Conservation (phyloP, 2,888 invertebrate species). For the Rhopalosiphum nymphaeae region DNA sequence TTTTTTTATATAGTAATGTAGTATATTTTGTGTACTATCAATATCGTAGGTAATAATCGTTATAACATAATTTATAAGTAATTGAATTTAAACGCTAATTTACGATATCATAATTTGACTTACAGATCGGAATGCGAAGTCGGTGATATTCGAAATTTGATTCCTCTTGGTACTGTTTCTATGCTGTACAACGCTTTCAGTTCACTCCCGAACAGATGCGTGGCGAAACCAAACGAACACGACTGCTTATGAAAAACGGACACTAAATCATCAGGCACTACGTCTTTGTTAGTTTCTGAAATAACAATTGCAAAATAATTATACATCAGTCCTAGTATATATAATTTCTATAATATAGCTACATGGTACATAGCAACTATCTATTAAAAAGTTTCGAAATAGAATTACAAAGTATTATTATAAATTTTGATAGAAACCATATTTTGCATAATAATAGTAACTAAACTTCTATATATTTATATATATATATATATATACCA, state of each 20-base stretch:
- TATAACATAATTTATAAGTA: neutral
- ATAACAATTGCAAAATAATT: neutral
- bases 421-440: too few relatives aligned
- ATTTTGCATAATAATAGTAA: too few relatives aligned
- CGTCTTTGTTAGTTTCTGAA: constrained; percentile 88
- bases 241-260: constrained; percentile 92
- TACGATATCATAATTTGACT: constrained; percentile 66
- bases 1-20: neutral
- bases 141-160: constrained; percentile 90
- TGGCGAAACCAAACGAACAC: constrained; percentile 97
- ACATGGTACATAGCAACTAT: too few relatives aligned
- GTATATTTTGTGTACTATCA: neutral
- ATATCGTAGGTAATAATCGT: neutral
- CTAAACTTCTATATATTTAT: too few relatives aligned
- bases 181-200: constrained; percentile 84
- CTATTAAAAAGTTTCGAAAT: too few relatives aligned
- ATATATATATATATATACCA: too few relatives aligned
- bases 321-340: neutral
- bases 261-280: constrained; percentile 91
- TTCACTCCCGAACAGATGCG: constrained; percentile 94
- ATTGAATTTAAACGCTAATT: neutral
- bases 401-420: too few relatives aligned
- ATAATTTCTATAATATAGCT: too few relatives aligned
- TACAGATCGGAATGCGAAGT: constrained; percentile 85
- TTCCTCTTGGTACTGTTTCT: constrained; percentile 81